Evolutionary conservation across 2,113 vertebrate species (phyloP).

Genomic region (Amphilophus citrinellus): DNA sequence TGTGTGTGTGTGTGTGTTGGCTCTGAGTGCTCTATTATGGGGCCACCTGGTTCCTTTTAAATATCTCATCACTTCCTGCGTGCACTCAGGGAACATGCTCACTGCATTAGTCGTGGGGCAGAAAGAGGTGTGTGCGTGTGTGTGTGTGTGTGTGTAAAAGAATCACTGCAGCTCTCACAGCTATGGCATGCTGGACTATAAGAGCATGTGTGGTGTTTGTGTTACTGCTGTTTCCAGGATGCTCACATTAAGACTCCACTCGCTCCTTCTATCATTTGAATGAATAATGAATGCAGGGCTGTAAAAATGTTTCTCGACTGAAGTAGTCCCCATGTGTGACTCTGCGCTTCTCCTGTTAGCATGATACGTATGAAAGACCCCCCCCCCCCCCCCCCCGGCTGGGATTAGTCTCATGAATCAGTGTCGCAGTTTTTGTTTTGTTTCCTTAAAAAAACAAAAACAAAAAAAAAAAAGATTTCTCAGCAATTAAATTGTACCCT

Average conservation of each 20-base stretch:
- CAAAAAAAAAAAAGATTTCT: not conserved
- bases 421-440: conserved; percentile 23
- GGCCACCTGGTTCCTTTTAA: conserved; percentile 67
- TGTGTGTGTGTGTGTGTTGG: conserved; percentile 15
- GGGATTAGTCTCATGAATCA: conserved; percentile 54
- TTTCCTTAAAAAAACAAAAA: no score
- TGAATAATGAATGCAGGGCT: conserved; percentile 57
- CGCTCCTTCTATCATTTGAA: conserved; percentile 24
- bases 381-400: no score
- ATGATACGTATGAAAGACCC: not conserved
- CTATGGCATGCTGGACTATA: not conserved
- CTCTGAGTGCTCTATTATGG: conserved; percentile 55
- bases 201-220: conserved; percentile 11
- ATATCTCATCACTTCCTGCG: conserved; percentile 69
- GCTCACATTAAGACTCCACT: conserved; percentile 36
- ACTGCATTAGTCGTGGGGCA: conserved; percentile 43
- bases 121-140: conserved; percentile 14
- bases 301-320: conserved; percentile 17
- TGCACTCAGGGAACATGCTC: conserved; percentile 59
- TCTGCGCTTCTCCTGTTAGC: not conserved
- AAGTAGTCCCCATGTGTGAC: not conserved
- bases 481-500: conserved; percentile 28
- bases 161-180: conserved; percentile 20
- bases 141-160: not conserved
- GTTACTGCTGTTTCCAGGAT: conserved; percentile 35